Percentiles rank a stretch among this genome's conserved stretches.
phyloP scores from a whole-genome alignment of 37 sponge, comb jelly and placozoan species.

The Chondrilla cf. caribensis region DNA sequence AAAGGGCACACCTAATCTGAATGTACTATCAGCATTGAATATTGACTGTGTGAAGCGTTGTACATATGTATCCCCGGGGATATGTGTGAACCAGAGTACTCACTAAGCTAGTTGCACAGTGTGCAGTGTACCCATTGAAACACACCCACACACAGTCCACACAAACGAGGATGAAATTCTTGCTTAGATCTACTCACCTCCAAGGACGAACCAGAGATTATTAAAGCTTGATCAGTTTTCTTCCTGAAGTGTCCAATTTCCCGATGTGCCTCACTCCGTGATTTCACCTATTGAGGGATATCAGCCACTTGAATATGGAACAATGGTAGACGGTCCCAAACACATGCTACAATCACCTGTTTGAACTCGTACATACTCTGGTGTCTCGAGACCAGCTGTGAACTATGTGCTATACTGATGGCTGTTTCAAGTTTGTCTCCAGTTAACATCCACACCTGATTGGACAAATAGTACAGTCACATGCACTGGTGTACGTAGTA shows the following conservation, averaged over 20 bases:
- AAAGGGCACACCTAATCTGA: too few relatives aligned
- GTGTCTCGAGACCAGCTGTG: slow-evolving; percentile 64
- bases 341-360: slow-evolving; percentile 37
- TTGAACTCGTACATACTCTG: slow-evolving; percentile 73
- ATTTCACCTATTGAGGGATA: slow-evolving; percentile 48
- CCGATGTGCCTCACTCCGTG: slow-evolving; percentile 62
- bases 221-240: slow-evolving; percentile 67
- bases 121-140: too few relatives aligned
- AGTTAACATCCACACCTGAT: slow-evolving; percentile 79
- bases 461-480: too few relatives aligned
- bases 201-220: slow-evolving; percentile 71
- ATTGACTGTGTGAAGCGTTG: too few relatives aligned
- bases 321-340: too few relatives aligned
- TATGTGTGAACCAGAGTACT: too few relatives aligned
- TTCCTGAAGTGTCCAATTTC: slow-evolving; percentile 80
- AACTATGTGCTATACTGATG: slow-evolving; percentile 78
- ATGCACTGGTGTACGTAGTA: too few relatives aligned
- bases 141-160: too few relatives aligned
- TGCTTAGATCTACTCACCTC: slow-evolving; percentile 33
- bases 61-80: too few relatives aligned
- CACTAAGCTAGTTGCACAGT: too few relatives aligned
- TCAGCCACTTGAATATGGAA: too few relatives aligned
- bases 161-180: neutral
- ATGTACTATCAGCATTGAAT: too few relatives aligned
- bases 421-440: slow-evolving; percentile 96